Base-by-base conservation (phyloP, 2,888 invertebrate species). In the Amphipoea lucens region DNA sequence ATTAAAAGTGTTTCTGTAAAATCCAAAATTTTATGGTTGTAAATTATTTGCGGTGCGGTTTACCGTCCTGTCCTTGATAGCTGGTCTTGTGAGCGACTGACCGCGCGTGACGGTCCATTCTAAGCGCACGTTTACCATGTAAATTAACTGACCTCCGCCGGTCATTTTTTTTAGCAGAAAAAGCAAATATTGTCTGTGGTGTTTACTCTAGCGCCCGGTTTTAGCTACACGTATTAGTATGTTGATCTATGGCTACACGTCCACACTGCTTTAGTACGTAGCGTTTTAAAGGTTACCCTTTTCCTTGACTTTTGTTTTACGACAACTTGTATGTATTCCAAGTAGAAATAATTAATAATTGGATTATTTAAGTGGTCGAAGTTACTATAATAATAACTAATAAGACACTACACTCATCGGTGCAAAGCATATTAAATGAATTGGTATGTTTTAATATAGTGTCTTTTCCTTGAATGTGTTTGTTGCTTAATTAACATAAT, bases 61-160 rank as follows among this genome's bases (percentile, higher is more conserved):
- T 75, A 14, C 69, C 83, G 67, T 74, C 85, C 89, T 83, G 83
- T 87, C 89, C 89, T 90, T 90, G 86, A 89, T 87, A 88, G 83
- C 91, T 88, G 91, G 92, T 94, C 94, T 94, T 95, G 91, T 91
- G 92, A 91, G 91, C 90, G 92, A 92, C 87, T 91, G 91, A 89
- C 89, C 95, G 96, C 93, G 93, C 97, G 97, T 97, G 97, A 93
- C 96, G 93, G 89, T 92, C 94, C 97, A 97, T 97, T 95, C 96
- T 96, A 97, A 97, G 94, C 95, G 95, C 92, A 91, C 94, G 95
- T 96, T 97, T 97, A 95, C 94, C 91, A 97, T 97, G 95, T 94
- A 96, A 97, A 97, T 97, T 93, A 95, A 95, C 94, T 94, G 95
- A 94, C 93, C 94, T 92, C 92, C 91, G 89, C 89, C 89, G 91